phyloP scores from a whole-genome alignment of 2,888 invertebrate genomes.

The Subacronicta megacephala region DNA sequence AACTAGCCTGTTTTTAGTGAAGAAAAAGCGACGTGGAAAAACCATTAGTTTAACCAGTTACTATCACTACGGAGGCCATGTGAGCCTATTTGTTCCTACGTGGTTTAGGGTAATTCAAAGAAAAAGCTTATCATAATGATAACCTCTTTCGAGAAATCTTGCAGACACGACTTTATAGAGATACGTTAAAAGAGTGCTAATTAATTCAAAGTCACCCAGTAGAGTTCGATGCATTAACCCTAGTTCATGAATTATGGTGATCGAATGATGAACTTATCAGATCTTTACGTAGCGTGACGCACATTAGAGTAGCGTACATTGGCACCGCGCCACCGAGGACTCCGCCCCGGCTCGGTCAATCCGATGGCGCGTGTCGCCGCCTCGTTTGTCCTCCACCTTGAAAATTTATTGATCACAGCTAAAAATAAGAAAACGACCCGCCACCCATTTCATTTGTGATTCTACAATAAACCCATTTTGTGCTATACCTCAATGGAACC shows the following conservation, averaged over 20 bases:
- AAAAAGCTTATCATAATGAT: too few relatives aligned
- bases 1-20: slow-evolving; percentile 30
- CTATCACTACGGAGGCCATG: slow-evolving; percentile 32
- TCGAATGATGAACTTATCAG: slow-evolving; percentile 33
- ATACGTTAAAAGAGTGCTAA: background rate
- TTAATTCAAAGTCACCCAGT: background rate
- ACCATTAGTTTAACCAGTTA: slow-evolving; percentile 33
- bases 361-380: slow-evolving; percentile 62
- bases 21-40: slow-evolving; percentile 38
- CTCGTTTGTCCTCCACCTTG: slow-evolving; percentile 67
- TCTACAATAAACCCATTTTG: slow-evolving; percentile 30
- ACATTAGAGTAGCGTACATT: slow-evolving; percentile 58
- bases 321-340: slow-evolving; percentile 69
- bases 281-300: slow-evolving; percentile 51
- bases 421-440: slow-evolving; percentile 52
- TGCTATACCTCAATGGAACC: slow-evolving; percentile 44
- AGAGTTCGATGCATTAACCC: slow-evolving; percentile 18
- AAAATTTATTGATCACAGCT: slow-evolving; percentile 57
- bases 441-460: slow-evolving; percentile 30
- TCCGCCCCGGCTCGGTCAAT: slow-evolving; percentile 66
- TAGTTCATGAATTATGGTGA: slow-evolving; percentile 28
- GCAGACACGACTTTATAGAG: background rate
- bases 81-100: too few relatives aligned
- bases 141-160: background rate
- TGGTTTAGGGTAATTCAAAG: too few relatives aligned